Evolutionary conservation across 2,888 invertebrate species (phyloP).

Genomic region (Macaria liturata): DNA sequence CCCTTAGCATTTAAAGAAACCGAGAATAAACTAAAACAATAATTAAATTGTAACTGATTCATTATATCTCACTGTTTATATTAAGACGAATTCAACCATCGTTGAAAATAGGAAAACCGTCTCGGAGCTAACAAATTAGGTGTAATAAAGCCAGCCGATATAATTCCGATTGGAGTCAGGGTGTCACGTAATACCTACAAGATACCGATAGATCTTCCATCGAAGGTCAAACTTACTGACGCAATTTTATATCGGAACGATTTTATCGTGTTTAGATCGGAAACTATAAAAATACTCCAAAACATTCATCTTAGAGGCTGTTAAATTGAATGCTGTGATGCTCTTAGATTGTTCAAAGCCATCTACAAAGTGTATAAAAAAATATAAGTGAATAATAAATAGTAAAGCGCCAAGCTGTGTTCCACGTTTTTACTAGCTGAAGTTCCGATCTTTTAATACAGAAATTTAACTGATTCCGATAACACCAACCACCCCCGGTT

Average conservation of each 20-base stretch:
- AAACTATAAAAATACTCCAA: slow-evolving; percentile 66
- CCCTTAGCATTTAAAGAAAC: too few species aligned
- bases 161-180: slow-evolving; percentile 11
- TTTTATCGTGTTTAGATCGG: slow-evolving; percentile 64
- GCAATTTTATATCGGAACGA: slow-evolving; percentile 57
- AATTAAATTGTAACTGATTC: too few species aligned
- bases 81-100: too few species aligned
- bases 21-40: too few species aligned
- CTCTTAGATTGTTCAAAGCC: slow-evolving; percentile 12
- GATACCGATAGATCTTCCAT: slow-evolving; percentile 23
- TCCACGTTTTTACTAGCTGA: too few species aligned
- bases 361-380: slow-evolving; percentile 21
- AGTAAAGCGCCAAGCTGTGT: too few species aligned
- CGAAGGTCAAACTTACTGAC: slow-evolving; percentile 59
- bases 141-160: slow-evolving; percentile 12
- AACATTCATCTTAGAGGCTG: slow-evolving; percentile 48
- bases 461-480: too few species aligned
- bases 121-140: slow-evolving; percentile 9
- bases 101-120: background rate
- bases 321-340: slow-evolving; percentile 38
- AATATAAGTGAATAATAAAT: background rate
- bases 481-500: too few species aligned
- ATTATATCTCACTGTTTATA: too few species aligned
- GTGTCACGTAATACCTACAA: slow-evolving; percentile 20
- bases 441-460: too few species aligned